phyloP scores from a whole-genome alignment of 2,888 invertebrate genomes.

The Pecten maximus region DNA sequence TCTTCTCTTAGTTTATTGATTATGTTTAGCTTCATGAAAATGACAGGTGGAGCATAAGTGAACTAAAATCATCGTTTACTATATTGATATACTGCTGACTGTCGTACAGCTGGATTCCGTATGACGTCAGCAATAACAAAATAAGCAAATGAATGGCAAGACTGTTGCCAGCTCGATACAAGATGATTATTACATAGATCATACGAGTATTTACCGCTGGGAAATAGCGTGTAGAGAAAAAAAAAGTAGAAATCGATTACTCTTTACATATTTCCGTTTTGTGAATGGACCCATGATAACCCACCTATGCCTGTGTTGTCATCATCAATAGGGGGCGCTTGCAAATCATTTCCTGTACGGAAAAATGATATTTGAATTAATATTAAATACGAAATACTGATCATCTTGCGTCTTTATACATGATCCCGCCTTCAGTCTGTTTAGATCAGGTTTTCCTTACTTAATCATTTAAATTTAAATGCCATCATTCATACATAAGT shows the following conservation, averaged over 20 bases:
- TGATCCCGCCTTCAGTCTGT: too few species aligned
- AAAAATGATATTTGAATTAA: not conserved
- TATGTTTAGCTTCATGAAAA: not conserved
- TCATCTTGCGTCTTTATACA: too few species aligned
- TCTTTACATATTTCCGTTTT: conserved; percentile 25
- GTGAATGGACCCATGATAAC: not conserved
- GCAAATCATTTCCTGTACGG: not conserved
- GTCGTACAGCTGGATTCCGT: not conserved
- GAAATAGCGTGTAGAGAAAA: not conserved
- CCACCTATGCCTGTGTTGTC: not conserved
- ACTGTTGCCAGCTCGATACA: conserved; percentile 4
- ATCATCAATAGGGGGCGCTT: not conserved
- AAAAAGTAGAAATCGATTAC: not conserved
- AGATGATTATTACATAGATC: conserved; percentile 1
- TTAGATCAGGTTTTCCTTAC: too few species aligned
- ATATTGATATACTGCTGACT: not conserved
- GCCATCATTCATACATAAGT: too few species aligned
- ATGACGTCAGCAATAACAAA: not conserved
- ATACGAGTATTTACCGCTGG: not conserved
- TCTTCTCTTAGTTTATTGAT: not conserved
- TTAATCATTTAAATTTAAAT: too few species aligned
- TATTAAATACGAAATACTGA: not conserved
- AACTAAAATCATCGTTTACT: not conserved
- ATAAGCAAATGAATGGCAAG: not conserved
- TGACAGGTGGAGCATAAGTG: not conserved